These are phyloP conservation scores for Trachurus trachurus DNA, from an alignment of 2,797 vertebrate species.

Conservation along the genomic window DNA sequence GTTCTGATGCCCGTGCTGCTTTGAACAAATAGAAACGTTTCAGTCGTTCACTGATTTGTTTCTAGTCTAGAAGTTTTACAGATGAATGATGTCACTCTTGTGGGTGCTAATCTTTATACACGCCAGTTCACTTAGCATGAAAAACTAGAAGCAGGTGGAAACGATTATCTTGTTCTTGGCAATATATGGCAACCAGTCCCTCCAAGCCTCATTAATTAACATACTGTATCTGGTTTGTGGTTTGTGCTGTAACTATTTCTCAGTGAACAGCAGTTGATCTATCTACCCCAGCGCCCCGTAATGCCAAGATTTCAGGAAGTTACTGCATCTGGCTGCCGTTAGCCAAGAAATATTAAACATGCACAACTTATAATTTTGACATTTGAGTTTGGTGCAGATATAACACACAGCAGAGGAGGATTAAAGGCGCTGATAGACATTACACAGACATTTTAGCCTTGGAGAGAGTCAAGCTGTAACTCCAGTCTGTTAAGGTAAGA, in stretches of 20 bases:
- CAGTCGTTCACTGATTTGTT: too few relatives aligned
- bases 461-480: background rate
- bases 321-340: background rate
- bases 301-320: background rate
- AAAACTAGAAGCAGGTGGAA: background rate
- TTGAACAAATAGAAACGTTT: background rate
- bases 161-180: background rate
- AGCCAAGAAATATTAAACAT: background rate
- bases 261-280: too few relatives aligned
- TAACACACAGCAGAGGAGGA: background rate
- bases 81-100: background rate
- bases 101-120: too few relatives aligned
- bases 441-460: background rate
- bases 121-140: background rate
- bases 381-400: too few relatives aligned
- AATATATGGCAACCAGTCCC: background rate
- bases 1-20: background rate
- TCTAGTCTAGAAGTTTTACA: too few relatives aligned
- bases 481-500: slow-evolving; percentile 5
- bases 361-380: background rate
- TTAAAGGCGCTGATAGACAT: background rate
- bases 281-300: too few relatives aligned
- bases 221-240: background rate
- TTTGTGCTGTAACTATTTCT: too few relatives aligned
- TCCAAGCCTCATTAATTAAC: background rate